Evolutionary conservation across 2,888 invertebrate species (phyloP), one percentile per base, ranked within the genome.

Genomic region (Ashinkailepas kermadecensis): DNA sequence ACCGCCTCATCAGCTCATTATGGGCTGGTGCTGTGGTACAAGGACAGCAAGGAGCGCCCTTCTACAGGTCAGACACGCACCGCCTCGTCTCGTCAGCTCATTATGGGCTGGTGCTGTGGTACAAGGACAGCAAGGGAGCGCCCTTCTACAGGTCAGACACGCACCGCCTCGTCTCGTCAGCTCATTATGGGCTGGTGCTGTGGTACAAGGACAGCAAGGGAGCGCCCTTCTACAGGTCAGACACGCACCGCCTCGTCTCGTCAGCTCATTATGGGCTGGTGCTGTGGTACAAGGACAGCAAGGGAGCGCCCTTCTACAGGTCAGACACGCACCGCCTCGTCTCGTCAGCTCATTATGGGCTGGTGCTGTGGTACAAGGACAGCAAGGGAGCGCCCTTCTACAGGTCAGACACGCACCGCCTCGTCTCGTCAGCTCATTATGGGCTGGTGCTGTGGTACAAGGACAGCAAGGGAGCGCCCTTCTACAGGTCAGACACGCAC

Each of bases 361-460:
- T 86, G 23, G 86, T 86, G 74, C 84, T 86, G 18, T 86, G 86
- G 86, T 86, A 86, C 84, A 86, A 86, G 83, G 86, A 86, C 64
- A 86, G 86, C 18, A 85, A 85, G 21, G 86, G 86, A 10, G 86
- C 86, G 18, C 86, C 86, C 15, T 85, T 86, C 70, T 86, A 86
- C 84, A 86, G 86, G 85, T 85, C 80, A 81, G 83, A 39, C 39
- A 4, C 39, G 39, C 39, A 39, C 39, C 39, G 39, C 39, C 39
- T 39, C 39, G 39, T 39, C 39, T 39, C 39, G 4, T 39, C 39
- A 39, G 39, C 39, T 39, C 39, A 39, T 39, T 39, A 39, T 39
- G 39, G 39, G 64, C 84, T 86, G 23, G 86, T 86, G 74, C 84
- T 86, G 18, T 86, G 86, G 86, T 86, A 86, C 84, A 86, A 86